Evolutionary conservation across 2,888 invertebrate genomes (phyloP), one percentile per base, ranked within the genome.

Genomic region (Helicoverpa assulta): DNA sequence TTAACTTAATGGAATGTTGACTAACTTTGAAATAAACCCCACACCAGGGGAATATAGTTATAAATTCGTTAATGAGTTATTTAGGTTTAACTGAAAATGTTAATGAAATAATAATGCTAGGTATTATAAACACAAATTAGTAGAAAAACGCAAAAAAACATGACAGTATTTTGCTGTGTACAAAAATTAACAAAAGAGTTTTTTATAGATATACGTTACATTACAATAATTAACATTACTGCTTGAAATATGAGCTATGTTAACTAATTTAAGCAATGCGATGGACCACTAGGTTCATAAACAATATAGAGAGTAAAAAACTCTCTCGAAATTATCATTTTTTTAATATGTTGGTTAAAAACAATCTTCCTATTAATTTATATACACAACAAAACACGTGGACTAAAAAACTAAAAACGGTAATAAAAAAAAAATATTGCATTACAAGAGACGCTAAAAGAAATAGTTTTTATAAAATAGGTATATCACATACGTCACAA

Each of bases 401-500:
- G 68, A 33, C 16, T 67, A 73, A 12, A 78, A 74, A 79, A 71
- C 77, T 60, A 75, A 74, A 80, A 66, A 61, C 29, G 50, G 33
- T 52, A 33, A 5, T 72, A 75, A 75, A 81, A 78, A 75, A n/a
- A 75, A 69, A 76, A 81, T 56, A 81, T 73, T 75, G 62, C 78
- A 72, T 73, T 75, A 69, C 73, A 76, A 70, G 59, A 73, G 47
- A 78, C 61, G 47, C 47, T 47, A n/a, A 69, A 70, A 70, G 66
- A 63, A 81, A 81, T 71, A 71, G 67, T 67, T 10, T 70, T 73
- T 73, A 67, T 78, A 73, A 80, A 77, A 77, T 81, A n/a, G n/a
- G n/a, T n/a, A 83, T 83, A 83, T 83, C 83, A 83, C 83, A 83
- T 67, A 81, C 76, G 73, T 80, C 81, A 83, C 75, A 62, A 26